Base-by-base conservation (phyloP, 2,888 invertebrate genomes). In the Matsumyia berberina region DNA sequence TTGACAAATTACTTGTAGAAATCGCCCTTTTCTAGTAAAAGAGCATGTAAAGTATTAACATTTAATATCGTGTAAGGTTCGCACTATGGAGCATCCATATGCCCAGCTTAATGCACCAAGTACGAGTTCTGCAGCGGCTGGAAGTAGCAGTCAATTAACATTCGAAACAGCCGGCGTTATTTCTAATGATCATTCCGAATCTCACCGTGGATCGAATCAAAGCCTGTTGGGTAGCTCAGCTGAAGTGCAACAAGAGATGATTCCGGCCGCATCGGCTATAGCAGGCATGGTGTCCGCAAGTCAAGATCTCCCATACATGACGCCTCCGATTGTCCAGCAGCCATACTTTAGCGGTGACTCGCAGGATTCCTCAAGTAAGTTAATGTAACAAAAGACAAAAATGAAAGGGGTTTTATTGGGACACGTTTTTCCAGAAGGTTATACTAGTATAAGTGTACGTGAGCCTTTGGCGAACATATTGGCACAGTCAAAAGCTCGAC, bases 321-420 rank as follows among this genome's bases (percentile, higher is more conserved):
- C 97, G 8, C 97, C 97, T 58, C 97, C 95, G 87, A 91, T 96
- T 89, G 88, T 94, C 15, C 92, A 91, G 90, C 93, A 93, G 55
- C 93, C 94, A 53, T 95, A 97, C 91, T 97, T 97, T 90, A 97
- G 97, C 89, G 97, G 97, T 0, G 97, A 97, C 91, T 97, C 97
- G 2, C 97, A 97, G 87, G 97, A 97, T 91, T 97, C 97, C 0
- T 94, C 96, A 74, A 96, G 96, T 96, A 92, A 93, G 93, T 92
- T 17, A 29, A 58, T 42, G 17, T n/a, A 17, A 66, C 9, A 60
- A 17, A n/a, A 19, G 24, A 42, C 15, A n/a, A 15, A 60, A 5
- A 39, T 2, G 3, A 31, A 39, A 44, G 60, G 60, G 19, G 42
- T 37, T 51, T 57, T 67, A 55, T 15, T 15, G 9, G 15, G 5